Percentiles rank a stretch among this genome's conserved stretches.
Conservation (phyloP, 2,113 vertebrate genomes). For the Cyanoderma ruficeps region DNA sequence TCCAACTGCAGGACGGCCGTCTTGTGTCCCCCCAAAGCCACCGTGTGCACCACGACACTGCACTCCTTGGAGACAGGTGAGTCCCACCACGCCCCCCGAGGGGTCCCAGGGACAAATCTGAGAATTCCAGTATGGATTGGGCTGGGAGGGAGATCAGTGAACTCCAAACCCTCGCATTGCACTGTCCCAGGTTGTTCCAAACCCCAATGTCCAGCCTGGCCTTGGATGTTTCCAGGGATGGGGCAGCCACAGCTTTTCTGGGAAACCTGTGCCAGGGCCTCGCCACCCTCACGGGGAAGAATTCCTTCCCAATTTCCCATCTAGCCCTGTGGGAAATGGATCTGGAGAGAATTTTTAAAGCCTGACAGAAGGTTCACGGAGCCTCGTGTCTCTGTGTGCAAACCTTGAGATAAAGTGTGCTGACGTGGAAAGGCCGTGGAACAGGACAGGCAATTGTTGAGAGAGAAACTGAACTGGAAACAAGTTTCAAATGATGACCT, state of each 20-base stretch:
- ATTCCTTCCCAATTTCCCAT: neutral
- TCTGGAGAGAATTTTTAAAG: neutral
- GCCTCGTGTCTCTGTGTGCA: neutral
- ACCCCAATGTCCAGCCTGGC: rapidly evolving
- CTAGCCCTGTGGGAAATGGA: neutral
- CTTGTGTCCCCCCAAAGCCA: neutral
- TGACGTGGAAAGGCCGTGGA: neutral
- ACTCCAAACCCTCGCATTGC: rapidly evolving
- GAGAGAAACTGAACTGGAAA: neutral
- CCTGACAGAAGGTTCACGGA: neutral
- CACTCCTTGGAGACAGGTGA: slow-evolving; percentile 27
- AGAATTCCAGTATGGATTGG: neutral
- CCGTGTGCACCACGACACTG: neutral
- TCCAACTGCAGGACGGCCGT: neutral
- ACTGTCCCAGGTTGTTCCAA: neutral
- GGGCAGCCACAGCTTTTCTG: neutral
- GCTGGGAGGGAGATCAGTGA: neutral
- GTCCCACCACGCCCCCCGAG: neutral
- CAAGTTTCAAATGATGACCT: neutral
- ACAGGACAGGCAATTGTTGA: neutral
- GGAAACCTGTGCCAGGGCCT: rapidly evolving
- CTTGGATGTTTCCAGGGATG: neutral
- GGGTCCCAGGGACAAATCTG: rapidly evolving
- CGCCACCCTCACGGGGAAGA: rapidly evolving
- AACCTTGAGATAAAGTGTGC: neutral